Evolutionary conservation across 2,797 vertebrate genomes (phyloP).

Genomic region (Threskiornis aethiopicus): DNA sequence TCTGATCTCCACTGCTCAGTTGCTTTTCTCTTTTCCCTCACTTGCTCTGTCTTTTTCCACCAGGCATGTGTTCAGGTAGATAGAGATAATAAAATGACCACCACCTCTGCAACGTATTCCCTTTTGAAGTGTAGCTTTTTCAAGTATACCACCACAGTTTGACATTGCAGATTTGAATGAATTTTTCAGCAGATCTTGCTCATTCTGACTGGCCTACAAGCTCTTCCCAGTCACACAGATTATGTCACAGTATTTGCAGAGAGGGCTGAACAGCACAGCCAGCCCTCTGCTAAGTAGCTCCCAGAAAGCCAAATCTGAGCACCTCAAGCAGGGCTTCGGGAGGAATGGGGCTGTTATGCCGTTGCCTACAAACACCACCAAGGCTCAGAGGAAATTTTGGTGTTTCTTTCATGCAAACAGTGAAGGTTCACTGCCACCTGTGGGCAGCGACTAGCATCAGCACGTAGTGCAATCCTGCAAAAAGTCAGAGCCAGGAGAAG

Average conservation of each 20-base stretch:
- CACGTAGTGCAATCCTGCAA: accelerated
- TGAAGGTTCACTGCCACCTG: constrained; percentile 74
- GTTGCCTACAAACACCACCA: background rate
- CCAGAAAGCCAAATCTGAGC: background rate
- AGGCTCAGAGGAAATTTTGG: background rate
- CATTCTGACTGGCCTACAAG: accelerated
- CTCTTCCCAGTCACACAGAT: background rate
- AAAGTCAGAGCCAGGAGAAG: accelerated
- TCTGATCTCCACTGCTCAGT: background rate
- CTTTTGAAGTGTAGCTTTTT: background rate
- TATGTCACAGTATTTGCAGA: no score
- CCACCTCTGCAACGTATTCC: background rate
- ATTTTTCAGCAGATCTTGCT: background rate
- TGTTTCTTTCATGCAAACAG: background rate
- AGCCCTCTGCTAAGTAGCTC: background rate
- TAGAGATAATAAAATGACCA: background rate
- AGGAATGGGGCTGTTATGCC: background rate
- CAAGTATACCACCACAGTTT: background rate
- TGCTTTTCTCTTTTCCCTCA: background rate
- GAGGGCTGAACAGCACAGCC: no score
- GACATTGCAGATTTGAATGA: background rate
- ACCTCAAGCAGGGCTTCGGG: background rate
- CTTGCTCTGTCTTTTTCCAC: background rate
- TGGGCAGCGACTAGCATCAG: constrained; percentile 41
- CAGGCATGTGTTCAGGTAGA: background rate